Evolutionary conservation across 92 coral and sea anemone species (phyloP).

Genomic region (Phenganax stokvisi): DNA sequence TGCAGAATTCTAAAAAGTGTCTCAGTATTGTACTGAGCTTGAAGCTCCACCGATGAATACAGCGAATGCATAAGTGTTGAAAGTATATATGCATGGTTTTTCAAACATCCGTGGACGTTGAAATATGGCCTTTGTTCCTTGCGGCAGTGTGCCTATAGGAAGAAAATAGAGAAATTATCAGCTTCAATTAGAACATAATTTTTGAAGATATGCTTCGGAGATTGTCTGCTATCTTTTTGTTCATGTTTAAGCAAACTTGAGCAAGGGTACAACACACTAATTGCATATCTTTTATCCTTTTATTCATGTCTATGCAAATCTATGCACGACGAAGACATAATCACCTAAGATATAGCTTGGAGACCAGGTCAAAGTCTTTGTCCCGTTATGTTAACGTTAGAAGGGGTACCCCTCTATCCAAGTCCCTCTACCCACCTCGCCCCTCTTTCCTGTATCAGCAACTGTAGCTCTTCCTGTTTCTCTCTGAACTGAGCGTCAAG

Average conservation of each 20-base stretch:
- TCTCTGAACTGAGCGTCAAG: conserved; percentile 38
- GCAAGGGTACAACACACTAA: too few relatives aligned
- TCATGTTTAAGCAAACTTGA: background rate
- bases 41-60: background rate
- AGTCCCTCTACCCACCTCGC: conserved; percentile 10
- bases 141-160: conserved; percentile 6
- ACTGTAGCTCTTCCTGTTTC: conserved; percentile 26
- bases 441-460: conserved; percentile 35
- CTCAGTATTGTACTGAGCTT: too few relatives aligned
- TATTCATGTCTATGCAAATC: background rate
- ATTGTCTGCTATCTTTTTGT: background rate
- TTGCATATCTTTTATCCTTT: too few relatives aligned
- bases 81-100: background rate
- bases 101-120: conserved; percentile 32
- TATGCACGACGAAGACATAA: background rate
- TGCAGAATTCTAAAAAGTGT: too few relatives aligned
- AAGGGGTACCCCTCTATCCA: background rate
- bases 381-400: too few relatives aligned
- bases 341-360: background rate
- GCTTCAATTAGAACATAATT: background rate
- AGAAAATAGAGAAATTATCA: background rate
- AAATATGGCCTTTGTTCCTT: background rate
- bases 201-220: background rate
- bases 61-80: conserved; percentile 1
- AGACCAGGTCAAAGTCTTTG: background rate